These are phyloP conservation scores for Apistogramma diplotaenia DNA, from an alignment of 2,113 vertebrate species.

Conservation along the genomic window DNA sequence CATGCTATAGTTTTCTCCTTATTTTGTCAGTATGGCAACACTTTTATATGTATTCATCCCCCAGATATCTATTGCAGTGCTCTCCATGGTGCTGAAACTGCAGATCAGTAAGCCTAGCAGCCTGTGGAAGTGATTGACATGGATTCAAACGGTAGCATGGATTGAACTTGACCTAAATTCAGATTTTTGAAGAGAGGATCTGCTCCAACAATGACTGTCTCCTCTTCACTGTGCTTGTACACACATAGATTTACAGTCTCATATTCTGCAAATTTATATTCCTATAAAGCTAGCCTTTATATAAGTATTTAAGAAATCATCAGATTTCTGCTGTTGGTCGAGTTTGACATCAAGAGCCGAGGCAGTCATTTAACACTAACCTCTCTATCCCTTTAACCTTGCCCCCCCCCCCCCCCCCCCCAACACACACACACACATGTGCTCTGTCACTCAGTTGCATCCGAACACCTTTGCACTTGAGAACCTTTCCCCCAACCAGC, in stretches of 20 bases:
- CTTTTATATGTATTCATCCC: not conserved
- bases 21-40: not conserved
- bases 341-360: slow-evolving; percentile 43
- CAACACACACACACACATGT: not conserved
- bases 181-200: slow-evolving; percentile 51
- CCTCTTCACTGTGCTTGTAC: not conserved
- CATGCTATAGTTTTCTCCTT: slow-evolving; percentile 13
- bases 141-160: slow-evolving; percentile 38
- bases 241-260: not conserved
- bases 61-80: slow-evolving; percentile 8
- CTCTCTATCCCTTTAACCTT: slow-evolving; percentile 35
- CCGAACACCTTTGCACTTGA: slow-evolving; percentile 41
- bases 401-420: too few species aligned
- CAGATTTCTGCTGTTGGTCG: slow-evolving; percentile 9
- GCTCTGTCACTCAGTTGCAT: slow-evolving; percentile 2
- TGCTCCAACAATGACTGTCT: slow-evolving; percentile 42
- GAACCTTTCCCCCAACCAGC: slow-evolving; percentile 35
- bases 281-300: too few species aligned
- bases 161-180: slow-evolving; percentile 71
- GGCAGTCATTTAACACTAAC: slow-evolving; percentile 42
- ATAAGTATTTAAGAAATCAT: not conserved
- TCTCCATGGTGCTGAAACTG: slow-evolving; percentile 74
- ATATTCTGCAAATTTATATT: not conserved
- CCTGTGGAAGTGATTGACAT: slow-evolving; percentile 51
- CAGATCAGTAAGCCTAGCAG: slow-evolving; percentile 39